Base-by-base conservation (phyloP, 2,113 vertebrate genomes). In the Myotis lucifugus region DNA sequence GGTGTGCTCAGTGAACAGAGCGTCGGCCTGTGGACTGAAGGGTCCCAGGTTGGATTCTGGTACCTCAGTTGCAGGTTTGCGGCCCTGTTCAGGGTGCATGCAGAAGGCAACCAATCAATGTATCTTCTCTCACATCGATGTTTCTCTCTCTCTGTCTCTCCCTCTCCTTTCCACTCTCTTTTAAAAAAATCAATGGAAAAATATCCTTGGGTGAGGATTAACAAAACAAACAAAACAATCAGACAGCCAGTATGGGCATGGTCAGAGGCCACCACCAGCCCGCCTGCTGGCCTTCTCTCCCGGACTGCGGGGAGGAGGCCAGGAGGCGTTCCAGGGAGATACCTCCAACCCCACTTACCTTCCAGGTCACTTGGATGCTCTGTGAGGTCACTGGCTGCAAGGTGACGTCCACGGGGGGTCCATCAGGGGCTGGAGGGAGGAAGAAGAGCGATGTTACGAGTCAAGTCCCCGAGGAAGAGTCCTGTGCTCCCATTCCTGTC, bases 291-390 rank as follows among this genome's bases (percentile, higher is more conserved):
- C 21, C 40, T 88, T 93, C 37, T 18, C 9, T 32, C 50, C 10
- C 23, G 37, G n/a, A 21, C 19, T 18, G 17, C 46, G 50, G 54
- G 18, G 11, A n/a, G 37, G 14, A 81, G 72, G 29, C 1, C 67
- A 54, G 37, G 17, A 59, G 23, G 21, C 13, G 50, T 46, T 73
- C 32, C 12, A 56, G 18, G 56, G 11, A 52, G 29, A 64, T 10
- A 21, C 3, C n/a, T 85, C n/a, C 0, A 5, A 64, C 7, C 42
- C 74, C 17, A 10, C 92, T 97, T 98, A 99, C 99, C 99, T 99
- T 99, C 99, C 99, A 99, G 11, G 99, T 99, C 85, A 99, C 99
- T 87, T 99, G 99, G 97, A 99, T 99, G 97, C 99, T 99, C 97
- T 99, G 99, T 74, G 99, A 99, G 0, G 99, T 99, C 97, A 99